Conservation (phyloP, 2,888 invertebrate species). For the Agrotis segetum region DNA sequence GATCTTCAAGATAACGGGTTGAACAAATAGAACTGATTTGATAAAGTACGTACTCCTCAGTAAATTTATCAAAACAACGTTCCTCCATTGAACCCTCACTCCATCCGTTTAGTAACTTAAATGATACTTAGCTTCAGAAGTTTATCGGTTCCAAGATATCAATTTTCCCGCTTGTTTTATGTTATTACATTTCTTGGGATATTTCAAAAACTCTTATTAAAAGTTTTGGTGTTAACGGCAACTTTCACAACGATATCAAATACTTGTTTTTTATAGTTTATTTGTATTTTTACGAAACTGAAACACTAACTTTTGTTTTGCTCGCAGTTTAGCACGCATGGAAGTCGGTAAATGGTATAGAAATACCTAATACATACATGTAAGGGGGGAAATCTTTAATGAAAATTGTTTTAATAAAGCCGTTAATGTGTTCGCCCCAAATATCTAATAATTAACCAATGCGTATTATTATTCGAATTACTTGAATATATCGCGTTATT, state of each 20-base stretch:
- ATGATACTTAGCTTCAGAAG: background rate
- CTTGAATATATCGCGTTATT: background rate
- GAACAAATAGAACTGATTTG: slow-evolving; percentile 4
- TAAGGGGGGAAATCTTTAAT: background rate
- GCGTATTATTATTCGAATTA: slow-evolving; percentile 5
- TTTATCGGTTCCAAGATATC: background rate
- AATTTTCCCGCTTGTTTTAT: background rate
- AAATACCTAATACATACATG: background rate
- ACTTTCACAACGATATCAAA: slow-evolving; percentile 29
- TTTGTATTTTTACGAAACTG: no score
- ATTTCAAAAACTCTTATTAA: slow-evolving; percentile 3
- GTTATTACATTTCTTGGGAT: background rate
- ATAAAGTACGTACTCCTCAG: background rate
- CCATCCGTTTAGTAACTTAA: slow-evolving; percentile 1
- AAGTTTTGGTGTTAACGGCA: slow-evolving; percentile 7
- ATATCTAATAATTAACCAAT: background rate
- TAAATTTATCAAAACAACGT: slow-evolving; percentile 5
- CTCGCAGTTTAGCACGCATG: no score
- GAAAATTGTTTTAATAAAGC: background rate
- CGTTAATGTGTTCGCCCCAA: background rate
- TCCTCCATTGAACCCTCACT: slow-evolving; percentile 9
- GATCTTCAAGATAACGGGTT: background rate
- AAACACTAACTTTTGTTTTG: no score
- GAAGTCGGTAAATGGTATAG: no score
- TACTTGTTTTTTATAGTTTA: slow-evolving; percentile 1